Percentiles rank a stretch among this genome's conserved stretches.
Evolutionary conservation across 2,113 vertebrate genomes (phyloP).

Genomic region (Microtus montanus): DNA sequence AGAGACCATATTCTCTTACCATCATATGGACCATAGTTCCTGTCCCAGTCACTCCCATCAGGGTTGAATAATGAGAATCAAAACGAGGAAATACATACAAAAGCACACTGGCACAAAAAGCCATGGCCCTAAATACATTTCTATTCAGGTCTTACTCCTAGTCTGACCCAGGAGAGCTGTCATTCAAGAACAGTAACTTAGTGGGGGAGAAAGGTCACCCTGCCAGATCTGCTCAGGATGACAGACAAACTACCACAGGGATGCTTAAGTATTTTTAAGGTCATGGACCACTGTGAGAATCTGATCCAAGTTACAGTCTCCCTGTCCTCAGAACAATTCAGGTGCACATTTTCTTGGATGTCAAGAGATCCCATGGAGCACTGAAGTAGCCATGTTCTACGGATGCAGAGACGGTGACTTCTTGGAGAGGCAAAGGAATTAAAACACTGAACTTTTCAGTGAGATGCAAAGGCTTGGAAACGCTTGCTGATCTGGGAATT

Average conservation of each 20-base stretch:
- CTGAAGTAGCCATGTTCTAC: neutral
- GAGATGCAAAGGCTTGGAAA: neutral
- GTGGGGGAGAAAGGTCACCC: conserved; percentile 49
- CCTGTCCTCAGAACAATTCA: conserved; percentile 30
- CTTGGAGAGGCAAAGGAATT: neutral
- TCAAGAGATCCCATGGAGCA: neutral
- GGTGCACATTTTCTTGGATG: neutral
- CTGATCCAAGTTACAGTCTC: conserved; percentile 10
- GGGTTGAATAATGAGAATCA: conserved; percentile 36
- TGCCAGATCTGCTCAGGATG: conserved; percentile 33
- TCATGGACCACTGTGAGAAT: neutral
- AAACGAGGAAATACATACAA: conserved; percentile 34
- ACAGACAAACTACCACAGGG: conserved; percentile 2
- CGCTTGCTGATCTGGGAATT: conserved; percentile 18
- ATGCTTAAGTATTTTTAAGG: conserved; percentile 1
- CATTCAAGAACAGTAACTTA: conserved; percentile 46
- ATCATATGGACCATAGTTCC: conserved; percentile 6
- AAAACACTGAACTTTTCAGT: neutral
- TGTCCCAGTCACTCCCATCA: neutral
- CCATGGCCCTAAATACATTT: conserved; percentile 16
- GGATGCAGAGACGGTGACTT: neutral
- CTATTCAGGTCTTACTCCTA: conserved; percentile 25
- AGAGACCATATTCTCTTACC: conserved; percentile 7
- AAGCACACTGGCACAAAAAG: neutral
- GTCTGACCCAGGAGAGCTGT: conserved; percentile 39